These are phyloP conservation scores for Morphnarchus princeps DNA, from an alignment of 2,113 vertebrate species.

Conservation along the genomic window DNA sequence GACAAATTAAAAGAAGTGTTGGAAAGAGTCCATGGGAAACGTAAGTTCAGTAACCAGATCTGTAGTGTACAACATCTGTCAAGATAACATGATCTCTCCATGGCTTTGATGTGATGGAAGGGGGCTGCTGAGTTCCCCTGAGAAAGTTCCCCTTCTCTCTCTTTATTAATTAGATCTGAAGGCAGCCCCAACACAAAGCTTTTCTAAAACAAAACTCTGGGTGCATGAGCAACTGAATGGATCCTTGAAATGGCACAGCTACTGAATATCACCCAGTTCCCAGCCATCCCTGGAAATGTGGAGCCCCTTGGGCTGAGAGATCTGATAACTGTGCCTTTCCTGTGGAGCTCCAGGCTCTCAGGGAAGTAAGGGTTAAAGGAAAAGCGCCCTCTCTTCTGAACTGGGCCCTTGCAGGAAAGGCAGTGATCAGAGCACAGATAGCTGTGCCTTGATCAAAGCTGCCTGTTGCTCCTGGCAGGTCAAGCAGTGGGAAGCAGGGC, in stretches of 20 bases:
- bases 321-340: neutral
- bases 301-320: neutral
- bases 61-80: conserved; percentile 30
- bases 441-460: conserved; percentile 19
- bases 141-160: neutral
- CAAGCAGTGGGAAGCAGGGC: neutral
- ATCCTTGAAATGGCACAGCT: neutral
- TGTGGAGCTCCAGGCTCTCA: neutral
- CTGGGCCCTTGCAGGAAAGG: neutral
- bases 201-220: neutral
- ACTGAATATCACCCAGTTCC: neutral
- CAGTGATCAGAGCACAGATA: neutral
- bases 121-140: neutral
- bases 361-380: conserved; percentile 6
- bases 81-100: neutral
- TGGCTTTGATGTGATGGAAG: conserved; percentile 17
- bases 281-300: neutral
- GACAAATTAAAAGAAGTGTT: conserved; percentile 24
- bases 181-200: neutral
- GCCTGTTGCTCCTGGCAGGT: neutral
- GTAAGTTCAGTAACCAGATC: conserved; percentile 20
- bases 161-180: neutral
- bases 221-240: neutral
- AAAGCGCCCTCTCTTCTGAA: neutral
- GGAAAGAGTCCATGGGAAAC: conserved; percentile 46